phyloP scores from a whole-genome alignment of 2,888 invertebrate species.

The Neoitamus cyanurus region DNA sequence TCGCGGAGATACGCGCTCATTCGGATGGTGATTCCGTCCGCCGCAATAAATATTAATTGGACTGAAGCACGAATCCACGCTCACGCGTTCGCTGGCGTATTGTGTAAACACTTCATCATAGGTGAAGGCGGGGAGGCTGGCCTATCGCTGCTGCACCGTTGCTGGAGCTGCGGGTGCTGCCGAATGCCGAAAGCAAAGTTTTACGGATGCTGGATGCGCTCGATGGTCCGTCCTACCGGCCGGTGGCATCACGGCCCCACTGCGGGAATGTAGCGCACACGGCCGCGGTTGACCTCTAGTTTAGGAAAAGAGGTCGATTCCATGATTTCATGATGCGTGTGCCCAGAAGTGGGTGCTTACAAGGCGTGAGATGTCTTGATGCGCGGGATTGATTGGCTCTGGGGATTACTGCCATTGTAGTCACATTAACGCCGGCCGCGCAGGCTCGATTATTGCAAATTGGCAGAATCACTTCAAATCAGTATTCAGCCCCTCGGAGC shows the following conservation, averaged over 20 bases:
- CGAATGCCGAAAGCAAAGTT: neutral
- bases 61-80: conserved; percentile 17
- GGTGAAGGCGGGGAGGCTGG: neutral
- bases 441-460: conserved; percentile 7
- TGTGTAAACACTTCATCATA: conserved; percentile 26
- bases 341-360: neutral
- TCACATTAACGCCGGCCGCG: neutral
- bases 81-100: conserved; percentile 13
- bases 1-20: neutral
- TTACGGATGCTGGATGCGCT: neutral
- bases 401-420: conserved; percentile 13
- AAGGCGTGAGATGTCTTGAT: neutral
- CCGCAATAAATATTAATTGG: conserved; percentile 42
- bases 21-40: neutral
- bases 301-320: neutral
- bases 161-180: neutral
- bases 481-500: neutral
- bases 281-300: neutral
- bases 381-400: neutral
- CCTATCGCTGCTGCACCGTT: neutral
- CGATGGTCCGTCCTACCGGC: neutral
- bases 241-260: neutral
- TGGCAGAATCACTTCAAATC: conserved; percentile 28
- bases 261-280: neutral
- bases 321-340: neutral